Percentiles rank a stretch among this genome's conserved stretches.
Evolutionary conservation across 2,797 vertebrate species (phyloP).

Genomic region (Sebastes diploproa): DNA sequence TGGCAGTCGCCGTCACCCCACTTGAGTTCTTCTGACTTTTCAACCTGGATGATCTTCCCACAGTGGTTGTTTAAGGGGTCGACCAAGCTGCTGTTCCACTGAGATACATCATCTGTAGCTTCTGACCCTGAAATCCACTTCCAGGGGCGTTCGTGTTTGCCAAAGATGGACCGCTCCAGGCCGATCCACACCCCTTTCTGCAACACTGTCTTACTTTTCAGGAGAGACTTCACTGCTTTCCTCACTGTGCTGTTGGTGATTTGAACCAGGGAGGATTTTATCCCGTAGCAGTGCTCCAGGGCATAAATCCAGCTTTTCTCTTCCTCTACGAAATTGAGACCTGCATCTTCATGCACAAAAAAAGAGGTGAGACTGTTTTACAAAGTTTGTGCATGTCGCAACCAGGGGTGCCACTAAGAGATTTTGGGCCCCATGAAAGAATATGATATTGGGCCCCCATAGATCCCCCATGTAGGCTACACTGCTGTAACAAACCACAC

Average conservation of each 20-base stretch:
- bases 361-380: neutral
- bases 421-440: neutral
- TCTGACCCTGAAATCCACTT: neutral
- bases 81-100: neutral
- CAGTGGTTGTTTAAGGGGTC: constrained; percentile 1
- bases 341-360: neutral
- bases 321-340: accelerated
- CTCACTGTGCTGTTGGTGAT: accelerated
- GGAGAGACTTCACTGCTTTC: accelerated
- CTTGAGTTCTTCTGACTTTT: accelerated
- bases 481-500: neutral
- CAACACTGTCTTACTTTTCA: accelerated
- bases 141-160: neutral
- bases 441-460: neutral
- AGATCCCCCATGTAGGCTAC: neutral
- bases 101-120: accelerated
- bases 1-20: neutral
- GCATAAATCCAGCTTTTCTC: constrained; percentile 3
- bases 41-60: neutral
- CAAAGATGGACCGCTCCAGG: constrained; percentile 27
- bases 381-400: neutral
- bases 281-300: neutral
- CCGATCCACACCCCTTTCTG: neutral
- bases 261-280: accelerated
- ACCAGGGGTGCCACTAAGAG: neutral